A percentile compares a stretch with the other conserved stretches of the same genome.
Conservation (phyloP, 2,888 invertebrate genomes). For the Eurytoma adleriae region DNA sequence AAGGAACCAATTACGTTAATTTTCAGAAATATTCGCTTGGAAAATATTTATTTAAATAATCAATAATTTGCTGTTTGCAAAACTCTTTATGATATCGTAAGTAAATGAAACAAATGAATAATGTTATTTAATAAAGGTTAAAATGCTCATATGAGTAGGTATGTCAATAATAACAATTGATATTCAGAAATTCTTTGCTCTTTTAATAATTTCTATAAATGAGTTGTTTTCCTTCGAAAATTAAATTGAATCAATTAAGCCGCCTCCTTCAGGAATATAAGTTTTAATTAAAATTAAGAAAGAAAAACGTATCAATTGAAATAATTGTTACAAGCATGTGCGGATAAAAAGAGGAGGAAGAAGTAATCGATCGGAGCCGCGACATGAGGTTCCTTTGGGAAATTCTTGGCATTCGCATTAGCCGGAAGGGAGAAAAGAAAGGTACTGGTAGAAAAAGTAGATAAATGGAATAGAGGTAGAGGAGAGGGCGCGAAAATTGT, state of each 20-base stretch:
- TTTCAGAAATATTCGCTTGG: too few species aligned
- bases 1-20: too few species aligned
- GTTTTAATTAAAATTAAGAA: slow-evolving; percentile 33
- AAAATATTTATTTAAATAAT: too few species aligned
- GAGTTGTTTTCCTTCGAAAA: too few species aligned
- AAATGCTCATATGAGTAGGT: too few species aligned
- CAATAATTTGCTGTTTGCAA: too few species aligned
- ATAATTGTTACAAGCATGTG: slow-evolving; percentile 19
- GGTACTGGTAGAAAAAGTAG: slow-evolving; percentile 12
- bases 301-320: slow-evolving; percentile 23
- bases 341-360: slow-evolving; percentile 15
- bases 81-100: too few species aligned
- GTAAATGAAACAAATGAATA: too few species aligned
- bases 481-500: slow-evolving; percentile 48
- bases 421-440: slow-evolving; percentile 49
- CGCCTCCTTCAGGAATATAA: not conserved
- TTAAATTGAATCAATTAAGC: slow-evolving; percentile 7
- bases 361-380: slow-evolving; percentile 46
- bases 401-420: slow-evolving; percentile 59
- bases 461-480: slow-evolving; percentile 3
- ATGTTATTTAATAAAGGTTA: too few species aligned
- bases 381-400: slow-evolving; percentile 53
- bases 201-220: too few species aligned
- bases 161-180: too few species aligned
- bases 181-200: too few species aligned